Conservation (phyloP, 1,140 invertebrate species). For the Aphis craccivora region DNA sequence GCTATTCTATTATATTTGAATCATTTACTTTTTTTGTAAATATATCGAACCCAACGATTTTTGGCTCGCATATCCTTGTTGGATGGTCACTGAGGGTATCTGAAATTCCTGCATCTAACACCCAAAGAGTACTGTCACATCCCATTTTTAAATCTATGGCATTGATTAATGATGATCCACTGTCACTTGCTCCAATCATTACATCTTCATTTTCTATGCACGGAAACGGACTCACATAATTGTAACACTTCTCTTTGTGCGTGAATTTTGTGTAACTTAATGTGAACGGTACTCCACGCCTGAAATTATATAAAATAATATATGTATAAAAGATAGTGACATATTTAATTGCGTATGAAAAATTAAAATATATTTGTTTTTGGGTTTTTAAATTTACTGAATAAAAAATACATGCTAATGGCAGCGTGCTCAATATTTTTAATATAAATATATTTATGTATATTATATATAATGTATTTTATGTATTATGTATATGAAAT, state of each 20-base stretch:
- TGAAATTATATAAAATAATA: neutral
- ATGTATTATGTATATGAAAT: too few species aligned
- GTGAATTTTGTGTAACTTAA: neutral
- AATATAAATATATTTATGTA: too few species aligned
- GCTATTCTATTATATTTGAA: too few species aligned
- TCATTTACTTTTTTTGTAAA: slow-evolving; percentile 60
- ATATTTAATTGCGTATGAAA: too few species aligned
- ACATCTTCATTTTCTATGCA: neutral
- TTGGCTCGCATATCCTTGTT: slow-evolving; percentile 67
- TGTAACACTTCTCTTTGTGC: neutral
- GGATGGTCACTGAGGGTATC: slow-evolving; percentile 67
- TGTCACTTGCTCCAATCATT: neutral
- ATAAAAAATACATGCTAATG: too few species aligned
- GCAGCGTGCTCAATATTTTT: too few species aligned
- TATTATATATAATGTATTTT: too few species aligned
- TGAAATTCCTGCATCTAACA: slow-evolving; percentile 70
- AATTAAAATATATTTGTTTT: too few species aligned
- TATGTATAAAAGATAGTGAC: too few species aligned
- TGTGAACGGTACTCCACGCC: neutral
- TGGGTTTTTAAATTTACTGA: too few species aligned
- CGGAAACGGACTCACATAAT: neutral
- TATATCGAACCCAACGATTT: slow-evolving; percentile 68
- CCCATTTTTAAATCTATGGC: slow-evolving; percentile 71
- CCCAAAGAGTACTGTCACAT: slow-evolving; percentile 68
- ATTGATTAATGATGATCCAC: slow-evolving; percentile 65